Base-by-base conservation (phyloP, 2,888 invertebrate genomes). In the Agonopterix subpropinquella region DNA sequence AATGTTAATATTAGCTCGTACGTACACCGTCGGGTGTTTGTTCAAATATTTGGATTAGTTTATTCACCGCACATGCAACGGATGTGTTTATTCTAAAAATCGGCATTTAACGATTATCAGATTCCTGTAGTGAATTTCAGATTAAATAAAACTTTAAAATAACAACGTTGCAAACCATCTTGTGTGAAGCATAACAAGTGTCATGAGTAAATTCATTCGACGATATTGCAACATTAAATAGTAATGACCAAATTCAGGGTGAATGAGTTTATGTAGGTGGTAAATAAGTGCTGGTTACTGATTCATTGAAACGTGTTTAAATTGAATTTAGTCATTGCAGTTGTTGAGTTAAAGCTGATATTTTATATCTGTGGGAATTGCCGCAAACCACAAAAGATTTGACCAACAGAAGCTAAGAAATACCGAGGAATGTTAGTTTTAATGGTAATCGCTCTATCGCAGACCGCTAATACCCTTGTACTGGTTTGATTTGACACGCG, bases 31-130 rank as follows among this genome's bases (percentile, higher is more conserved):
- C 13, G 28, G 28, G 28, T 28, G 5, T 28, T 28, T 28, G 28
- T 28, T 28, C 28, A 28, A 28, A 39, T 39, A n/a, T 43, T 43
- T n/a, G 28, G 10, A n/a, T n/a, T 28, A 28, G 43, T n/a, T 28
- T 43, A 43, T 43, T 43, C 28, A 43, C 10, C 43, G 28, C 15
- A 9, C 43, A 43, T 28, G 43, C 18, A 42, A 42, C 28, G 28
- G n/a, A 15, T 10, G 43, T 9, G 52, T 28, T 28, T 28, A 28
- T 28, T 28, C 56, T 64, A 61, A 66, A 69, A 73, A 72, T 56
- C 64, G 57, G 36, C 57, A 59, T 63, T 70, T 67, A 63, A 64
- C 56, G 64, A 65, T 59, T 62, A 61, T 60, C 54, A 47, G 52
- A 56, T 55, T 56, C 52, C 55, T 62, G 49, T 56, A 54, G 51